Evolutionary conservation across 2,888 invertebrate species (phyloP), one percentile per base, ranked within the genome.

Genomic region (Andrena camellia): DNA sequence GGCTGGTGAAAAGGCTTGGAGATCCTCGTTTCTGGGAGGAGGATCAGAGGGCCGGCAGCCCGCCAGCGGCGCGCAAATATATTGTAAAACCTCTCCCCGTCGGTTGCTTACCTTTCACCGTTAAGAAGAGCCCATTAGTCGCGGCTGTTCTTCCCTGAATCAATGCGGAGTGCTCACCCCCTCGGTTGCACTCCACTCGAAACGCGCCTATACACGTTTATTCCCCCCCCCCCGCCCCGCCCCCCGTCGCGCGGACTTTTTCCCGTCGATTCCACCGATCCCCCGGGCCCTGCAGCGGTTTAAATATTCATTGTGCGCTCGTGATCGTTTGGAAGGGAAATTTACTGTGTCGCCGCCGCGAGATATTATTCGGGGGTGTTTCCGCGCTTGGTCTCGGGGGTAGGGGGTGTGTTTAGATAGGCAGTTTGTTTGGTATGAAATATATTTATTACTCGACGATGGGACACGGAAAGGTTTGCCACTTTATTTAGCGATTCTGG

Each of bases 111-210:
- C 50, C 75, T 64, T 72, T 83, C 63, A 52, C 62, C 71, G 66
- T 26, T 62, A 80, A 80, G 64, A 66, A 71, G 72, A 66, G 69
- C 80, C 57, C 68, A 80, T 83, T 76, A 79, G 76, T 80, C 69
- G 50, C 64, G 10, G 50, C 69, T 64, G 20, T 77, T 81, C 64
- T 66, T 63, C 26, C 75, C 66, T 63, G 67, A 77, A 83, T 83
- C 81, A 78, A 81, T 66, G 80, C 59, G 42, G 54, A 72, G 72
- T 50, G 80, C 64, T 23, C 57, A 57, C 13, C 10, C 57, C 57
- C 59, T 31, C 10, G 17, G 59, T 50, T 33, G 48, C 62, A 42
- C 42, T 70, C 35, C 13, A 52, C 66, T 75, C 17, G 48, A 66
- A 71, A 68, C 29, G 57, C 2, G 75, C 52, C 29, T 33, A 72